A percentile compares a stretch with the other conserved stretches of the same genome.
These are phyloP conservation scores for Manacus vitellinus DNA, from an alignment of 2,113 vertebrate species.

Conservation along the genomic window DNA sequence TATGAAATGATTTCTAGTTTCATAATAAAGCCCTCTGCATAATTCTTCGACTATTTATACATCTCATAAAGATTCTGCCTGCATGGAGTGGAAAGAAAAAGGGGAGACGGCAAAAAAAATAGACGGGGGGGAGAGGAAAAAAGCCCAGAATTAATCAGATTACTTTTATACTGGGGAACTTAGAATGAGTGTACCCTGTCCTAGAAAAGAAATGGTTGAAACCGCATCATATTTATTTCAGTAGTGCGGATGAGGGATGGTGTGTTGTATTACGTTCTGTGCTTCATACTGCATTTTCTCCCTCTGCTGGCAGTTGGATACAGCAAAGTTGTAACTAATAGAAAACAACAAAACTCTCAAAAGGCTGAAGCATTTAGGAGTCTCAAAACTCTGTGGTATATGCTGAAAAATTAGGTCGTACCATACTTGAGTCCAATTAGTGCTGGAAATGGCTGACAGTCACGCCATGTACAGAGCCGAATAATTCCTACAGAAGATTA, in stretches of 20 bases:
- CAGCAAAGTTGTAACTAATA: background rate
- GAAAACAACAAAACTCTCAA: slow-evolving; percentile 20
- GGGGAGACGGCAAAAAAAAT: background rate
- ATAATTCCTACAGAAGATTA: slow-evolving; percentile 3
- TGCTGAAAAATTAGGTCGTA: slow-evolving; percentile 22
- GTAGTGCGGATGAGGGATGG: background rate
- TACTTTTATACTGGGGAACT: background rate
- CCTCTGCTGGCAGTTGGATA: slow-evolving; percentile 73
- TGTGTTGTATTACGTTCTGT: background rate
- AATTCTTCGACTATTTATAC: slow-evolving; percentile 59
- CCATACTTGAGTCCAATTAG: slow-evolving; percentile 31
- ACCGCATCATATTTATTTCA: slow-evolving; percentile 47
- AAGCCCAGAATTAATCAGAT: background rate
- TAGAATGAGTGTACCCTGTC: slow-evolving; percentile 23
- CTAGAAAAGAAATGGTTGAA: slow-evolving; percentile 65
- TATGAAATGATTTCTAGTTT: slow-evolving; percentile 61
- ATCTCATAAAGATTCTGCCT: slow-evolving; percentile 24
- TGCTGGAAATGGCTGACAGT: slow-evolving; percentile 8
- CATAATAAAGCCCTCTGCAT: slow-evolving; percentile 53
- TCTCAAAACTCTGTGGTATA: background rate
- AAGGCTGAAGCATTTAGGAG: background rate
- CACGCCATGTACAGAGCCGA: background rate
- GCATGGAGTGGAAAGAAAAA: background rate
- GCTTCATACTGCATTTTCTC: slow-evolving; percentile 67
- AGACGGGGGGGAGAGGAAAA: background rate